Evolutionary conservation across 2,888 invertebrate species (phyloP), one percentile per base, ranked within the genome.

Genomic region (Eumerus sabulonum): DNA sequence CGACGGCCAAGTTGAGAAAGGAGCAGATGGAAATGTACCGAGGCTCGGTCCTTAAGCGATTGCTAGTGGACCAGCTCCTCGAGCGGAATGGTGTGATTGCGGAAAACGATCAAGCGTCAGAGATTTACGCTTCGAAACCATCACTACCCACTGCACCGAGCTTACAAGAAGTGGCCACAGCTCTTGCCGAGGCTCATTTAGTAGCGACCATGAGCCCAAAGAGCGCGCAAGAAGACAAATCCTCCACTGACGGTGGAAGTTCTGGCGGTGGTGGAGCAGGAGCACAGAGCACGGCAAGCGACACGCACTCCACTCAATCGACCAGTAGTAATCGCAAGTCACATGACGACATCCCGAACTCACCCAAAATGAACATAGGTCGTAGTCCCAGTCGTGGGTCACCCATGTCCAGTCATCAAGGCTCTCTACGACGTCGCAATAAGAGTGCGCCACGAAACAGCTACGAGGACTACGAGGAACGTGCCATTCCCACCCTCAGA

Each of bases 21-120:
- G 94, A 94, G 73, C 94, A 97, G 88, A 96, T 97, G 85, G 95
- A 97, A 84, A 94, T 95, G 84, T 96, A 95, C 66, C 90, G 96
- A 50, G 90, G 92, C 13, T 92, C 94, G 57, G 92, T 95, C 0
- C 94, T 96, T 84, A 92, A 93, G 57, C 93, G 93, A 68, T 90
- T 96, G 0, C 91, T 93, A 82, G 91, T 98, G 0, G 92, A 94
- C 19, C 92, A 95, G 83, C 90, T 98, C 48, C 90, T 98, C 74
- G 98, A 98, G 86, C 90, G 92, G 11, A 90, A 94, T 82, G 96
- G 95, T 85, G 51, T 84, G 0, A 57, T 83, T 16, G 81, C 82
- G 9, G 84, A 85, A 47, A 89, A 89, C 76, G 89, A 89, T 81
- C 84, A 85, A 66, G 84, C 86, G 13, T 86, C 86, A 13, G 89